Conservation (phyloP, 2,113 vertebrate species). For the Zootoca vivipara region DNA sequence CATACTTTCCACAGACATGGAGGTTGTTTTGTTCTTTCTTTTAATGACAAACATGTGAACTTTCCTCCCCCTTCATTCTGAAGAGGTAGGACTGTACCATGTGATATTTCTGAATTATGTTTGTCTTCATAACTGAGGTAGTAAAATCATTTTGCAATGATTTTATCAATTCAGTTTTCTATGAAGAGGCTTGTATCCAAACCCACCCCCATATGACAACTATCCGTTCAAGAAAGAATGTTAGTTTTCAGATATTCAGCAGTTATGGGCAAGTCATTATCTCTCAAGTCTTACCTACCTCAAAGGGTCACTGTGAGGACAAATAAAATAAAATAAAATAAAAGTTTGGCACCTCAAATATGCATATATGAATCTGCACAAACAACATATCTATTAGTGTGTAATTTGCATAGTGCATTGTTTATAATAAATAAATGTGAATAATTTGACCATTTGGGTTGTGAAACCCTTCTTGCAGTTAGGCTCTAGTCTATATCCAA, state of each 20-base stretch:
- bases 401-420: background rate
- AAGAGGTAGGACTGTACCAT: background rate
- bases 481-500: too few species aligned
- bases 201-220: background rate
- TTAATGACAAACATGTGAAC: background rate
- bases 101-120: background rate
- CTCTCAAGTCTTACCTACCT: background rate
- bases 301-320: background rate
- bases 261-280: background rate
- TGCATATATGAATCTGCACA: background rate
- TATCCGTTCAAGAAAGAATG: background rate
- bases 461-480: background rate
- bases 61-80: background rate
- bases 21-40: background rate
- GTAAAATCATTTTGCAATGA: background rate
- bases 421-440: background rate
- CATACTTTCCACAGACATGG: background rate
- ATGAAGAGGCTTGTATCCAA: background rate
- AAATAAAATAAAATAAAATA: background rate
- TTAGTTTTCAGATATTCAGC: background rate
- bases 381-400: background rate
- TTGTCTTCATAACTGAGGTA: background rate
- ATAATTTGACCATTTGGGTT: background rate
- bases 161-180: background rate
- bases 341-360: background rate